A percentile compares a stretch with the other conserved stretches of the same genome.
Conservation (phyloP, 2,113 vertebrate species). For the Lepisosteus osseus region DNA sequence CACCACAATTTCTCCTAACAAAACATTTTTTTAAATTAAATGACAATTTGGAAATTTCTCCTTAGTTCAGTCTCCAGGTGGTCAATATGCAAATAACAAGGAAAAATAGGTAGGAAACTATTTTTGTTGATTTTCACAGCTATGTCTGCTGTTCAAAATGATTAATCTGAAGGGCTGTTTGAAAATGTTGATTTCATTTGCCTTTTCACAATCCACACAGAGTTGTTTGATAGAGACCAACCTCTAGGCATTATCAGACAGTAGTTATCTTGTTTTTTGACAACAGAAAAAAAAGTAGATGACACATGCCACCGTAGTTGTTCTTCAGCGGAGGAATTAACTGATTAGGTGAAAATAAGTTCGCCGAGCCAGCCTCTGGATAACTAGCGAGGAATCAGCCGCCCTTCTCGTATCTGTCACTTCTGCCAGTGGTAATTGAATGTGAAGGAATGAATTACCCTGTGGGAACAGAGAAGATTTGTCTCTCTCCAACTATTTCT, state of each 20-base stretch:
- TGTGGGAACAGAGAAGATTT: too few relatives aligned
- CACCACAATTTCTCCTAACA: neutral
- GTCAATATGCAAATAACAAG: neutral
- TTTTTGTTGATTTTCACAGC: neutral
- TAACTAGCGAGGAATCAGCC: neutral
- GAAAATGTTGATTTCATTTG: neutral
- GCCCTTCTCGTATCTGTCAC: neutral
- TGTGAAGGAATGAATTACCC: neutral
- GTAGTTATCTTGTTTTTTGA: neutral
- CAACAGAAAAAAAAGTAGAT: neutral
- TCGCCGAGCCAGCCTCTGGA: neutral
- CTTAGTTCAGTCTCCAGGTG: too few relatives aligned
- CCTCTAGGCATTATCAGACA: neutral
- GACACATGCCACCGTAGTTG: neutral
- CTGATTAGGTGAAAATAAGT: neutral
- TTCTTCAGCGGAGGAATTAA: neutral
- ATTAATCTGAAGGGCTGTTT: neutral
- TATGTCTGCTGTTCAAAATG: neutral
- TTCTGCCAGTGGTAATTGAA: neutral
- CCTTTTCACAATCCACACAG: neutral
- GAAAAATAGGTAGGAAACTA: neutral
- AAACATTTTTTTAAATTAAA: neutral
- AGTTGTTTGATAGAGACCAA: too few relatives aligned
- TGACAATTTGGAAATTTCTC: too few relatives aligned
- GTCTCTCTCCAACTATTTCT: too few relatives aligned